Percentiles rank a stretch among this genome's conserved stretches.
Evolutionary conservation across 2,888 invertebrate species (phyloP).

Genomic region (Cheilosia vernalis): DNA sequence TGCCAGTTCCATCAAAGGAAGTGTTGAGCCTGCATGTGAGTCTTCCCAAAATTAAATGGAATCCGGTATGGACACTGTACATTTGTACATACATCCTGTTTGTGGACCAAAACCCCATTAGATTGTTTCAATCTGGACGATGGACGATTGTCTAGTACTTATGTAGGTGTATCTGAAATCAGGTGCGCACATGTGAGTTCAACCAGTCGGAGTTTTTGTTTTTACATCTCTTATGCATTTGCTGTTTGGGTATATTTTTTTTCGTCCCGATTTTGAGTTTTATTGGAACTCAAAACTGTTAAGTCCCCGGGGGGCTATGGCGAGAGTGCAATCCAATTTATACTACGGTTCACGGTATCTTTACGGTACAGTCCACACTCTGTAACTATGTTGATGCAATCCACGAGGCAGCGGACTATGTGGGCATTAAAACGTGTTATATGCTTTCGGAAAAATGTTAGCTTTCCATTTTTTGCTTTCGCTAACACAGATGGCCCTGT

Average conservation of each 20-base stretch:
- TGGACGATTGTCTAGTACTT: neutral
- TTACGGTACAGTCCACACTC: slow-evolving; percentile 9
- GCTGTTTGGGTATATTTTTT: neutral
- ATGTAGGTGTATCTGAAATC: neutral
- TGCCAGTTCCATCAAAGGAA: slow-evolving; percentile 27
- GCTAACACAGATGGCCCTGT: slow-evolving; percentile 16
- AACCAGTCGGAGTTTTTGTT: neutral
- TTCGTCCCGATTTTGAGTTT: neutral
- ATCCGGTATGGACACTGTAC: slow-evolving; percentile 14
- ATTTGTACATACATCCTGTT: neutral
- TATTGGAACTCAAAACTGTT: slow-evolving; percentile 8
- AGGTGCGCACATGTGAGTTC: neutral
- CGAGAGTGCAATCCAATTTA: slow-evolving; percentile 3
- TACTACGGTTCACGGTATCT: neutral
- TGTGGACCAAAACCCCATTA: slow-evolving; percentile 9
- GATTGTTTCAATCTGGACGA: slow-evolving; percentile 22
- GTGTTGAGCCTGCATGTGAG: slow-evolving; percentile 11
- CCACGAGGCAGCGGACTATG: neutral
- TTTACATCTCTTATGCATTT: slow-evolving; percentile 2
- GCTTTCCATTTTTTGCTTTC: neutral
- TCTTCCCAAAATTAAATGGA: slow-evolving; percentile 2
- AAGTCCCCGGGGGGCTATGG: neutral
- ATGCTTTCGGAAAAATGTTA: slow-evolving; percentile 32
- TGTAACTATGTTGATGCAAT: neutral
- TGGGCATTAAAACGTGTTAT: slow-evolving; percentile 36